Base-by-base conservation (phyloP, 30 jellyfish, hydroid and myxozoan species). In the Aurelia sp. region DNA sequence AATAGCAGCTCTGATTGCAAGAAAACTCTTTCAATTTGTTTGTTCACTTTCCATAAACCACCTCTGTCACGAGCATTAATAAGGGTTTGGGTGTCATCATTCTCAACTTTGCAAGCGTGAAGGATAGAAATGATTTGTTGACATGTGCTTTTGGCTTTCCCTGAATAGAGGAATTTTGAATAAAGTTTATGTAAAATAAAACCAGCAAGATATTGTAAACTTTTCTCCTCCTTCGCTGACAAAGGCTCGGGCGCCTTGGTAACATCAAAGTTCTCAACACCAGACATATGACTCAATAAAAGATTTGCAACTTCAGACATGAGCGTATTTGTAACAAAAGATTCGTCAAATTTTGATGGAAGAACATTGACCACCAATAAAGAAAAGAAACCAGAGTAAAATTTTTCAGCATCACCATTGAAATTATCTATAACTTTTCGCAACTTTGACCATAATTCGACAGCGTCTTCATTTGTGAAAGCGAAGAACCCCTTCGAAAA, bases 321-420 rank as follows among this genome's bases (percentile, higher is more conserved):
- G 81, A 61, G 63, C 62, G 88, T 77, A 77, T 77, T 77, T 77
- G 78, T 55, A 27, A 77, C n/a, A 19, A 18, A 53, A 16, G 79
- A 22, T 24, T 77, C 88, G 16, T 57, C 79, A 63, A 80, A 80
- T 64, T 80, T 80, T 64, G 82, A 63, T n/a, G 71, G 82, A 40
- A 80, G 84, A 66, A 66, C 63, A 63, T 63, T 35, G 31, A 18
- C 90, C 72, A 27, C 33, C 33, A 27, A 27, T 27, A 27, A 27
- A 27, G 33, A 27, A 27, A 27, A 27, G 33, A 27, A 80, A 47
- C 80, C 88, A 77, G 88, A 77, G 31, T 63, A 77, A 77, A 57
- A 77, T 60, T 77, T 55, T 40, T 77, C 90, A 80, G 82, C 82
- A 80, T 80, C 90, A 48, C 90, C 90, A 3, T 48, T 80, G 47